Base-by-base conservation (phyloP, 2,113 vertebrate genomes). In the Pteronura brasiliensis region DNA sequence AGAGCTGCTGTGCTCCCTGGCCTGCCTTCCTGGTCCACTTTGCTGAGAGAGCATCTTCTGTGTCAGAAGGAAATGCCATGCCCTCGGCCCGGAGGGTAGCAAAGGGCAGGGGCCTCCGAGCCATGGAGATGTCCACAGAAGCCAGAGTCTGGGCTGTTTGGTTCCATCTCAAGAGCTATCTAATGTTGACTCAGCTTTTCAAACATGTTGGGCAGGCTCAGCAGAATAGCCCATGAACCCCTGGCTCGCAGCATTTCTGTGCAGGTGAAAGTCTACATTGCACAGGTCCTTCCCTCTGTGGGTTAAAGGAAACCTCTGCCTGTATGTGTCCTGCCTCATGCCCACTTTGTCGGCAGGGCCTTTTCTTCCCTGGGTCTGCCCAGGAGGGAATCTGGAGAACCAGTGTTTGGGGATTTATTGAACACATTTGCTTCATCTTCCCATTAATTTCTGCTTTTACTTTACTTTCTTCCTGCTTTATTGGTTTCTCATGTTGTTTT, bases 231-330 rank as follows among this genome's bases (percentile, higher is more conserved):
- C 23, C 0, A 0, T 13, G 12, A 25, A 34, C 39, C 21, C 0
- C 69, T 44, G 25, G n/a, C 25, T n/a, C 6, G 27, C n/a, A 15
- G 12, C n/a, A 3, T 23, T 12, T 21, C 55, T 49, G 49, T 20
- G 42, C 6, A 5, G 7, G 2, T 3, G 13, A 23, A 15, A 13
- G 25, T 34, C 4, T 79, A 0, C 0, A 0, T 2, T 13, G 29
- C 9, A 6, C 4, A 25, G 13, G 8, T 4, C 15, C 8, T 9
- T 85, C 44, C 6, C 59, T 55, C 29, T 3, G 11, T 25, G 44
- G 29, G 15, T 27, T 31, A 34, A 31, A 36, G n/a, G 52, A 10
- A 79, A 9, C 44, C 55, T 25, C 25, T 0, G 0, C 13, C 5
- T 1, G 4, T 36, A 3, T 31, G 25, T 47, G 44, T 34, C 69